These are phyloP conservation scores for Temnothorax rugatulus DNA, from an alignment of 2,888 invertebrate species.

Conservation along the genomic window DNA sequence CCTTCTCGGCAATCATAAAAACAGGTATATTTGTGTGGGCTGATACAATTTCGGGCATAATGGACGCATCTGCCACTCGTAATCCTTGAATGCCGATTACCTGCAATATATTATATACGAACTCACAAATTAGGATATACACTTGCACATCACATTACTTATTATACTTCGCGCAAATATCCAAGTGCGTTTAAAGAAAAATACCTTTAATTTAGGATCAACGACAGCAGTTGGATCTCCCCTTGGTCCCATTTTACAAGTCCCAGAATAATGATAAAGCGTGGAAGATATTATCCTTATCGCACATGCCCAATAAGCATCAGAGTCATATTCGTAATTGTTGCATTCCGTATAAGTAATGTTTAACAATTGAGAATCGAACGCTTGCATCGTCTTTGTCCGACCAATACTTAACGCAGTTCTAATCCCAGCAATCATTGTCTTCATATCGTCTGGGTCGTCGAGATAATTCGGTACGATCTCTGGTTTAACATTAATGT, in stretches of 20 bases:
- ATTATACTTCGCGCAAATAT: background rate
- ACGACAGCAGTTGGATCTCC: constrained; percentile 89
- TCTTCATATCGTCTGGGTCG: constrained; percentile 89
- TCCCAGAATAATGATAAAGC: constrained; percentile 90
- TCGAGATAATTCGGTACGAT: constrained; percentile 91
- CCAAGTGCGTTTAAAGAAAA: background rate
- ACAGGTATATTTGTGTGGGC: constrained; percentile 90
- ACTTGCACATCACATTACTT: background rate
- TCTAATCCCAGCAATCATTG: constrained; percentile 88
- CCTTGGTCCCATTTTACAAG: constrained; percentile 90
- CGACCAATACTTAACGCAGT: constrained; percentile 88
- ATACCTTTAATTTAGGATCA: constrained; percentile 87
- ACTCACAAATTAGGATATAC: background rate
- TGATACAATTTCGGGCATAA: constrained; percentile 89
- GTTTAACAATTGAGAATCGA: constrained; percentile 87
- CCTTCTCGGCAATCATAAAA: constrained; percentile 91
- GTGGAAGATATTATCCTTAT: constrained; percentile 90
- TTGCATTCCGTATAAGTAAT: constrained; percentile 88
- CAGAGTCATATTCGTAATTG: constrained; percentile 88
- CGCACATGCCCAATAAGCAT: constrained; percentile 91
- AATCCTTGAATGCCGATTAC: constrained; percentile 87
- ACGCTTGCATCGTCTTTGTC: constrained; percentile 89
- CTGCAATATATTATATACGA: constrained; percentile 42
- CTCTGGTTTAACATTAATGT: constrained; percentile 90
- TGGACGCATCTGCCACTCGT: constrained; percentile 89